A percentile compares a stretch with the other conserved stretches of the same genome.
These are phyloP conservation scores for Hecatera dysodea DNA, from an alignment of 2,888 invertebrate species.

Conservation along the genomic window DNA sequence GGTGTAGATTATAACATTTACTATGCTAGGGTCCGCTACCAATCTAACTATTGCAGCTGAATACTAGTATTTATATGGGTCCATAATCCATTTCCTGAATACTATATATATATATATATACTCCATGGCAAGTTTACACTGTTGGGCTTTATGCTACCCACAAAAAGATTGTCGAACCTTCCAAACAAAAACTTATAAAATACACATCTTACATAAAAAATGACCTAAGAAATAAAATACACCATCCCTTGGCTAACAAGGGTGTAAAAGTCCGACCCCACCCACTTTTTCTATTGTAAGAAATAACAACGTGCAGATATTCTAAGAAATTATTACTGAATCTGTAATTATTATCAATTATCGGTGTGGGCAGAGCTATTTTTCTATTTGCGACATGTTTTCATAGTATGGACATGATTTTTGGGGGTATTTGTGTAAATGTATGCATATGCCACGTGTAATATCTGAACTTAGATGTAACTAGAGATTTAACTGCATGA, in stretches of 20 bases:
- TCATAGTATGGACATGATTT: no score
- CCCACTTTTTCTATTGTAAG: constrained; percentile 32
- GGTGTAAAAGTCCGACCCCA: constrained; percentile 22
- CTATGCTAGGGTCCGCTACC: background rate
- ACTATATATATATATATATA: no score
- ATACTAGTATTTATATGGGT: background rate
- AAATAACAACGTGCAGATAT: constrained; percentile 33
- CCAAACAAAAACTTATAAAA: background rate
- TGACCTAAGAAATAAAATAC: constrained; percentile 23
- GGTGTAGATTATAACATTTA: background rate
- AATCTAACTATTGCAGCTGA: background rate
- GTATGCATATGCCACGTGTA: no score
- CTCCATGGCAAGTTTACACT: background rate
- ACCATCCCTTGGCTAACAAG: constrained; percentile 34
- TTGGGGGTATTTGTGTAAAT: no score
- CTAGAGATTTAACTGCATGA: no score
- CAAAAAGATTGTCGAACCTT: background rate
- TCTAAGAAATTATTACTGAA: constrained; percentile 46
- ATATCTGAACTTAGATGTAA: no score
- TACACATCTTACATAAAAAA: constrained; percentile 9
- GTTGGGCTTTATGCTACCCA: background rate
- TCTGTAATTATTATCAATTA: no score
- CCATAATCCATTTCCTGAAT: background rate
- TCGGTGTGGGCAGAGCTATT: no score
- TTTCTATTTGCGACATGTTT: no score